Evolutionary conservation across 2,113 vertebrate genomes (phyloP), one percentile per base, ranked within the genome.

Genomic region (Lophius piscatorius): DNA sequence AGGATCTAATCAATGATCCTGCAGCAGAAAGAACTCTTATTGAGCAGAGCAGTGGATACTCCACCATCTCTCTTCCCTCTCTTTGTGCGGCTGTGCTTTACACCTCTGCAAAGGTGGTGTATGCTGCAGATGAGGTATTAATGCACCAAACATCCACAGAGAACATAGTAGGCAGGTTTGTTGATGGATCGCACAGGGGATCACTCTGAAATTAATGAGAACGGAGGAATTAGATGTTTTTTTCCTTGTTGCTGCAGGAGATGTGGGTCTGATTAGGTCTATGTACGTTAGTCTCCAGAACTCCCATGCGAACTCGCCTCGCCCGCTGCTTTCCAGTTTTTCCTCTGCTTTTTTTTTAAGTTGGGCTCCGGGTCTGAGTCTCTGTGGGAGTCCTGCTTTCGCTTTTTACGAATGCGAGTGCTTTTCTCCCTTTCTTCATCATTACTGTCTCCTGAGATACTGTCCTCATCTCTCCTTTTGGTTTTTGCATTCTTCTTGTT

Each of bases 241-340:
- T 74, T 71, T 60, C 16, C 13, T 50, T 29, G n/a, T 45, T 10
- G 12, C 59, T 78, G 59, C 41, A 46, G 26, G 65, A 64, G 60
- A 60, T 24, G 16, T 4, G 5, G 4, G 8, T 64, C 20, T 11
- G 34, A 44, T 40, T 21, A 4, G 11, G 41, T 60, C 36, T 14
- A 10, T 24, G 16, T 2, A 20, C 47, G 14, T 91, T 79, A 91
- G 52, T 95, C 93, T 5, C 93, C 92, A 4, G 94, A 96, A 84
- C 93, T 94, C 17, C 93, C 93, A 5, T 93, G 93, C 0, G 94
- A 95, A 29, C 93, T 93, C 56, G 94, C 93, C 42, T 94, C 93
- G 2, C 88, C 92, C 0, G 89, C 92, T 39, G 92, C 93, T 74
- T 93, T 97, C 94, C 95, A 95, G 84, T 96, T 93, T 82, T 94